Base-by-base conservation (phyloP, 2,113 vertebrate genomes). In the Taurulus bubalis region DNA sequence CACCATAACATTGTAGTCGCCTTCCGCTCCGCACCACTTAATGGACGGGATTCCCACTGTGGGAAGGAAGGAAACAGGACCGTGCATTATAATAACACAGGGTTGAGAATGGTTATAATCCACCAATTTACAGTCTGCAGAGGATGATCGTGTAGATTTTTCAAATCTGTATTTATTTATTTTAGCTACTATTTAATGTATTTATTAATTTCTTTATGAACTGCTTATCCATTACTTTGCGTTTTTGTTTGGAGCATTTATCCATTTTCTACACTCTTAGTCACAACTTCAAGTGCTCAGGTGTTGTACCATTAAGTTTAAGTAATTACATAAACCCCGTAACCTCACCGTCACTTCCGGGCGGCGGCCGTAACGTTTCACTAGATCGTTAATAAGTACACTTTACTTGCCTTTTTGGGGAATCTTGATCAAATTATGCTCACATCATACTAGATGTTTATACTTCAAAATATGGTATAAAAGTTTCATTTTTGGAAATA, bases 1-100 rank as follows among this genome's bases (percentile, higher is more conserved):
- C 78, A 99, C 98, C 98, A 99, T 99, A 55, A 99, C 97, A 3
- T 99, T 99, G 93, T 99, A 99, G 93, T 99, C 98, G 0, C 98
- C 98, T 88, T 99, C 98, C 0, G 98, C 98, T 11, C 98, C 98
- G 5, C 97, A 99, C 98, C 98, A 99, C 87, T 99, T 99, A 91
- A 99, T 99, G 11, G 97, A 97, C 0, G 98, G 98, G 89, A 99
- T 99, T 56, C 98, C 98, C 95, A 99, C 98, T 99, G 91, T 14
- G 26, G 5, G 71, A 36, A 20, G 20, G 28, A 11, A 22, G 42
- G 45, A 69, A 38, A 71, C 4, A 36, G 24, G 72, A 32, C 0
- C 8, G 4, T 16, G 42, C 42, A 15, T 34, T 3, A 32, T 10
- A 8, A 36, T 63, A 10, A 30, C 4, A 49, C 16, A 22, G 28